Conservation (phyloP, 2,113 vertebrate species). For the Brienomyrus longianalis region DNA sequence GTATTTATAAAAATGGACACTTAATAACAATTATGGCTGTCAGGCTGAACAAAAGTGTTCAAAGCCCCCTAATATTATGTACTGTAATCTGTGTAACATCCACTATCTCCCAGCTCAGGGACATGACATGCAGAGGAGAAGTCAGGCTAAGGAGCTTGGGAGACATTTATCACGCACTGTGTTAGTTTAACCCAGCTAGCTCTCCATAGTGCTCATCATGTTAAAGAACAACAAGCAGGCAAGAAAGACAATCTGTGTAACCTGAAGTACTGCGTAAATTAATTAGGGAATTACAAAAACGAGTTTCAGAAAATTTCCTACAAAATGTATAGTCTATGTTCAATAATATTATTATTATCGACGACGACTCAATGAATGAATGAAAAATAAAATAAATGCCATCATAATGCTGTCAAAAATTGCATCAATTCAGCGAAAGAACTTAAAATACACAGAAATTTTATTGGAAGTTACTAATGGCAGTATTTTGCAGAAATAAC, state of each 20-base stretch:
- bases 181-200: not conserved
- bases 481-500: not conserved
- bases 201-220: not conserved
- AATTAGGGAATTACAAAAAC: not conserved
- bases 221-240: not conserved
- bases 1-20: not conserved
- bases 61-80: not conserved
- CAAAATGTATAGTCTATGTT: not conserved
- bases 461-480: not conserved
- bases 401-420: not conserved
- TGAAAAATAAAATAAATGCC: not conserved
- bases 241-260: not conserved
- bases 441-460: not conserved
- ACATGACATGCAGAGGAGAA: not conserved
- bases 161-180: not conserved
- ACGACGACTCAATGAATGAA: not conserved
- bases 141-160: not conserved
- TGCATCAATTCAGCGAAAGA: not conserved
- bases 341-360: not conserved
- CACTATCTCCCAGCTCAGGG: not conserved
- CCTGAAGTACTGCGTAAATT: not conserved
- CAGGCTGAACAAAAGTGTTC: not conserved
- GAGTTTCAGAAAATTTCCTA: not conserved
- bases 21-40: not conserved
- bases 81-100: not conserved